phyloP scores from a whole-genome alignment of 2,113 vertebrate species.

The Xenopus tropicalis region DNA sequence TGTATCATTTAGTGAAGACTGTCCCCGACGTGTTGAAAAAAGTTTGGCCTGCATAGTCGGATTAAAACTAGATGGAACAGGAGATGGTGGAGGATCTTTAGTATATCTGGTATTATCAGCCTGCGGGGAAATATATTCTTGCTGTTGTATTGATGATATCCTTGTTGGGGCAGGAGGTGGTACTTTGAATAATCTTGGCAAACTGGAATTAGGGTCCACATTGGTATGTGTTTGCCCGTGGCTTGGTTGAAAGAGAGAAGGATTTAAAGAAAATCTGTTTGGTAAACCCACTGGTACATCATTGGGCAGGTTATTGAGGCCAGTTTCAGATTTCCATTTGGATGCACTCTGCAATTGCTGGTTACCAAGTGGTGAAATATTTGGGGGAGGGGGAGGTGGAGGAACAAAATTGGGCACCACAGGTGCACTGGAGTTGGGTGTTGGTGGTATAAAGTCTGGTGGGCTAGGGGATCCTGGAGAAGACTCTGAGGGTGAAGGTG shows the following conservation, averaged over 20 bases:
- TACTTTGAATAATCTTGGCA: constrained; percentile 66
- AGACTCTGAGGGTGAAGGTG: constrained; percentile 57
- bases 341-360: constrained; percentile 46
- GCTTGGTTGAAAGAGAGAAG: constrained; percentile 52
- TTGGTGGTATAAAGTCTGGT: constrained; percentile 51
- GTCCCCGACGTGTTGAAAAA: constrained; percentile 39
- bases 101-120: not conserved
- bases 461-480: constrained; percentile 53
- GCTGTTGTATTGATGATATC: constrained; percentile 61
- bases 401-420: constrained; percentile 40
- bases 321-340: constrained; percentile 64
- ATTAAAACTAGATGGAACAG: constrained; percentile 66
- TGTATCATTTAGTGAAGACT: constrained; percentile 28
- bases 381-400: constrained; percentile 39
- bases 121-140: constrained; percentile 39
- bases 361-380: not conserved
- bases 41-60: constrained; percentile 65
- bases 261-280: constrained; percentile 38
- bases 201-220: constrained; percentile 60
- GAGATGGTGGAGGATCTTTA: constrained; percentile 20
- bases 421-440: constrained; percentile 17
- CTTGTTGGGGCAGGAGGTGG: constrained; percentile 65
- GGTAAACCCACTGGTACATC: constrained; percentile 42
- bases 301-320: constrained; percentile 55
- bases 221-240: constrained; percentile 44